A percentile compares a stretch with the other conserved stretches of the same genome.
phyloP scores from a whole-genome alignment of 2,888 invertebrate species.

The Ischnura elegans region DNA sequence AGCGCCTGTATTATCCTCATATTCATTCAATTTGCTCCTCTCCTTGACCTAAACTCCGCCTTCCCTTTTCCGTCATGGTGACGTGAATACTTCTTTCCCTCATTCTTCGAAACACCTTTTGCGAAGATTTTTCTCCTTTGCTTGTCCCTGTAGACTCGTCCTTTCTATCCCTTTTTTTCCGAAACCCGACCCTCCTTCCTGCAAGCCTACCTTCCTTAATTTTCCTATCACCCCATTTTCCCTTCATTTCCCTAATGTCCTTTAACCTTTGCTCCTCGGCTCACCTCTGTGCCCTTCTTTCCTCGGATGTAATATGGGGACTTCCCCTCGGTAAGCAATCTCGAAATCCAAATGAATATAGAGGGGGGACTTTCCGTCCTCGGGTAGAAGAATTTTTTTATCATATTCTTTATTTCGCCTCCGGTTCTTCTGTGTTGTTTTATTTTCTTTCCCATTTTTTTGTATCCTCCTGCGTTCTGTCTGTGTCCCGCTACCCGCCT shows the following conservation, averaged over 20 bases:
- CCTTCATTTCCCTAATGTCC: slow-evolving; percentile 65
- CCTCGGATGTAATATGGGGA: slow-evolving; percentile 26
- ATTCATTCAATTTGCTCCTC: slow-evolving; percentile 16
- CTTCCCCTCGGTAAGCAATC: slow-evolving; percentile 17
- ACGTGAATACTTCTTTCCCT: background rate
- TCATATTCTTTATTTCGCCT: background rate
- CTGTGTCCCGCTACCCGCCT: background rate
- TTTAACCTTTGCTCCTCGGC: slow-evolving; percentile 19
- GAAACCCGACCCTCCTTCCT: background rate
- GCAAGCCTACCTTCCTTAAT: slow-evolving; percentile 9
- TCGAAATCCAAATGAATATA: slow-evolving; percentile 15
- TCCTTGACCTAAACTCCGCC: background rate
- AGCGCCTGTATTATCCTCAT: background rate
- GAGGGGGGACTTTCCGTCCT: background rate
- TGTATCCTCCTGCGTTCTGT: background rate
- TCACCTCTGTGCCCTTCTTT: background rate
- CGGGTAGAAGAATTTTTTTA: background rate
- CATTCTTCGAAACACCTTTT: background rate
- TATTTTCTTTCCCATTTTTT: background rate
- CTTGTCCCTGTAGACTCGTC: background rate
- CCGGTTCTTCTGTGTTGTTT: background rate
- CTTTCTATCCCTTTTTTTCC: background rate
- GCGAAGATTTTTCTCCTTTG: background rate
- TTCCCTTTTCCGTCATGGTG: background rate
- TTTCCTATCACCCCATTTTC: slow-evolving; percentile 61